Conservation (phyloP, 2,888 invertebrate species). For the Eledone cirrhosa region DNA sequence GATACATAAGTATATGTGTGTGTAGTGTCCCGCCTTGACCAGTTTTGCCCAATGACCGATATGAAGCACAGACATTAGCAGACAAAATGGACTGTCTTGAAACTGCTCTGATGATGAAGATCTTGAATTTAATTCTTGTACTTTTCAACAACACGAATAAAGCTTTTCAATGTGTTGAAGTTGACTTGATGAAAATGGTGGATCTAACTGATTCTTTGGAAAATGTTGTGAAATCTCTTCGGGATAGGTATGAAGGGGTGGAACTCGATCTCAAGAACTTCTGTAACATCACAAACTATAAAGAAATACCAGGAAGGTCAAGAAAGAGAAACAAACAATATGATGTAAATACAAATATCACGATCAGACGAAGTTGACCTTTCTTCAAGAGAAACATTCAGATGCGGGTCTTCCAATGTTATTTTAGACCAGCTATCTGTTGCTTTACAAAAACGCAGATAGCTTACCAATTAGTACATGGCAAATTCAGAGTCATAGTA, state of each 20-base stretch:
- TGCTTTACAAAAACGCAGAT: too few relatives aligned
- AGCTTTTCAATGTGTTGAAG: neutral
- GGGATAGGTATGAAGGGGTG: neutral
- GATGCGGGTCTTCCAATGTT: neutral
- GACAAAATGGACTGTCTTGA: too few relatives aligned
- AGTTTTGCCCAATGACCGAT: neutral
- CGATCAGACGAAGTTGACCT: neutral
- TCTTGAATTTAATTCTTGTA: conserved; percentile 1
- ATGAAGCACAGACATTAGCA: neutral
- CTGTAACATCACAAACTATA: neutral
- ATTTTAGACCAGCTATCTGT: neutral
- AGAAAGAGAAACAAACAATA: conserved; percentile 1
- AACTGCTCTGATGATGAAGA: neutral
- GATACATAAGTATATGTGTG: too few relatives aligned
- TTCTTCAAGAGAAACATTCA: neutral
- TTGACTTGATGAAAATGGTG: neutral
- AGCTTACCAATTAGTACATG: neutral
- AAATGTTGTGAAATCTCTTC: neutral
- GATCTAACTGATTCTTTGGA: conserved; percentile 19
- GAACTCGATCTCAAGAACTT: neutral
- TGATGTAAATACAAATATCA: neutral
- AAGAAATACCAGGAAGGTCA: neutral
- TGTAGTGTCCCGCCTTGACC: too few relatives aligned
- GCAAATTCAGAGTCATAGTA: neutral
- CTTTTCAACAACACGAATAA: neutral